Evolutionary conservation across 1,140 invertebrate species (phyloP).

Genomic region (Drosophila repleta): DNA sequence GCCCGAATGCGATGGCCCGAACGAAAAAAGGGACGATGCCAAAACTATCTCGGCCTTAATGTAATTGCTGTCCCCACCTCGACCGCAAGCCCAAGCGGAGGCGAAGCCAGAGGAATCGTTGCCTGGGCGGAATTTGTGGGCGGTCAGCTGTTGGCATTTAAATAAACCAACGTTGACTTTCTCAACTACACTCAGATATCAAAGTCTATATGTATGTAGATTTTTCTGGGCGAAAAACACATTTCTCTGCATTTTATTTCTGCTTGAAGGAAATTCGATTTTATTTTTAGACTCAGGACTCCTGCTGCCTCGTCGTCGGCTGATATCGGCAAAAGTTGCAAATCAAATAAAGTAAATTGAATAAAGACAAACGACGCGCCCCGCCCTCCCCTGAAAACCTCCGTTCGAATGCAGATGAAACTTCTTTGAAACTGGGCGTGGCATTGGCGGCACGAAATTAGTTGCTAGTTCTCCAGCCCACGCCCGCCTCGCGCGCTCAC

Average conservation of each 20-base stretch:
- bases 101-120: background rate
- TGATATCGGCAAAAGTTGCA: conserved; percentile 78
- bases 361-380: conserved; percentile 75
- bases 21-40: conserved; percentile 5
- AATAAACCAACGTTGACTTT: conserved; percentile 72
- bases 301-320: conserved; percentile 19
- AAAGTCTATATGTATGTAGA: conserved; percentile 1
- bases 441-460: conserved; percentile 57
- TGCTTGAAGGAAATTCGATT: conserved; percentile 60
- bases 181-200: conserved; percentile 42
- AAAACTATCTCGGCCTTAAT: conserved; percentile 60
- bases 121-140: conserved; percentile 48
- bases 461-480: conserved; percentile 52
- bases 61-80: conserved; percentile 57
- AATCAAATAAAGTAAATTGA: conserved; percentile 81
- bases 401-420: conserved; percentile 10
- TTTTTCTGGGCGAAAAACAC: conserved; percentile 48
- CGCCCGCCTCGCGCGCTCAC: background rate
- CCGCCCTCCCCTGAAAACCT: background rate
- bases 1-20: conserved; percentile 20
- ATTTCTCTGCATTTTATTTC: conserved; percentile 65
- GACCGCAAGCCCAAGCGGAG: conserved; percentile 35
- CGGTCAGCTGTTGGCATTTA: conserved; percentile 65
- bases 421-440: conserved; percentile 44
- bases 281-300: conserved; percentile 63